A percentile compares a stretch with the other conserved stretches of the same genome.
These are phyloP conservation scores for Drosophila repleta DNA, from an alignment of 1,140 invertebrate genomes.

Conservation along the genomic window DNA sequence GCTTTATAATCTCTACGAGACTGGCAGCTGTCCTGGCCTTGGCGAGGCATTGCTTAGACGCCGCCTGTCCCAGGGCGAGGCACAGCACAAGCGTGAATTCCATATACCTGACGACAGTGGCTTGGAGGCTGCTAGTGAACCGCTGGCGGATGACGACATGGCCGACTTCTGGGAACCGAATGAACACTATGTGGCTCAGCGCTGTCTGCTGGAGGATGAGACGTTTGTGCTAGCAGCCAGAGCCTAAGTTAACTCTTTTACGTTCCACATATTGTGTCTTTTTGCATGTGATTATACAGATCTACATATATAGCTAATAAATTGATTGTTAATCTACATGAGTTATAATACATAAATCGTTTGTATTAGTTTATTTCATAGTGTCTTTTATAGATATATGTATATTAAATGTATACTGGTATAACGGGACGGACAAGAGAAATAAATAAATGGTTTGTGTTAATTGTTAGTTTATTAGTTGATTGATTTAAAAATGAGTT, in stretches of 20 bases:
- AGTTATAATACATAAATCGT: not conserved
- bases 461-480: constrained; percentile 71
- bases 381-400: not conserved
- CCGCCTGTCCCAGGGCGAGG: constrained; percentile 31
- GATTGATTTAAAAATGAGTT: constrained; percentile 72
- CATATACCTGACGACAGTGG: constrained; percentile 50
- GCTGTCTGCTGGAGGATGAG: constrained; percentile 77
- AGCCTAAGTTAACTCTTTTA: constrained; percentile 44
- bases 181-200: constrained; percentile 71
- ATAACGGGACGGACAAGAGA: not conserved
- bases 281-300: constrained; percentile 49
- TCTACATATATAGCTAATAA: constrained; percentile 38
- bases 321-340: constrained; percentile 37
- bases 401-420: not conserved
- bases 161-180: constrained; percentile 79
- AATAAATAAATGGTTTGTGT: constrained; percentile 7
- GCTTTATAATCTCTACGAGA: constrained; percentile 73
- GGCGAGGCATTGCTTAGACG: constrained; percentile 33
- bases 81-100: constrained; percentile 50
- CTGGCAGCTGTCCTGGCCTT: constrained; percentile 50
- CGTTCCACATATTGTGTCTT: constrained; percentile 45
- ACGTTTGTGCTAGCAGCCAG: constrained; percentile 70
- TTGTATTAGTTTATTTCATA: not conserved
- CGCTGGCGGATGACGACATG: constrained; percentile 61
- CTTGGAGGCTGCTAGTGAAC: constrained; percentile 46